Percentiles rank a stretch among this genome's conserved stretches.
Evolutionary conservation across 2,797 vertebrate genomes (phyloP).

Genomic region (Adelosebastes latens): DNA sequence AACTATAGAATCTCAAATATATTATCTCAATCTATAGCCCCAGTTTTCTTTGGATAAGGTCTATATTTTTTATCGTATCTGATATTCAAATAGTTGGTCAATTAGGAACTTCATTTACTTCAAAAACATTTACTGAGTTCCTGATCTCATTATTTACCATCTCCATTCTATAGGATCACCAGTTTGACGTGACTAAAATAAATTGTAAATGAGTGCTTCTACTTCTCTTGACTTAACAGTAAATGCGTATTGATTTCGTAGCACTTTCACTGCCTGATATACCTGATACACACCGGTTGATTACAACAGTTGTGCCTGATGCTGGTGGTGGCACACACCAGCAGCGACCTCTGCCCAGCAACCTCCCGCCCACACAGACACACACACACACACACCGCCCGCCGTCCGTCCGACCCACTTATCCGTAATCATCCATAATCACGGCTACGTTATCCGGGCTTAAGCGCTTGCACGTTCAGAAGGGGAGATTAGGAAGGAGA

Average conservation of each 20-base stretch:
- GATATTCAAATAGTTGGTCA: not conserved
- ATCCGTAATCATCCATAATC: constrained; percentile 82
- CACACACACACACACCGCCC: constrained; percentile 8
- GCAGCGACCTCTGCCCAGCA: constrained; percentile 63
- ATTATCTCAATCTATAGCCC: not conserved
- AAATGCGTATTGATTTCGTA: not conserved
- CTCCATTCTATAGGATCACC: not conserved
- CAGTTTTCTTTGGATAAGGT: not conserved
- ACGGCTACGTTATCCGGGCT: constrained; percentile 80
- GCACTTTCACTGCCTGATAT: not conserved
- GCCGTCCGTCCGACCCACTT: constrained; percentile 78
- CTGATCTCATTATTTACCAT: not conserved
- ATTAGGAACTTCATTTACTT: not conserved
- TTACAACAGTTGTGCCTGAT: not conserved
- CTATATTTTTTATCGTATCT: not conserved
- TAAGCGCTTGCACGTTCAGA: constrained; percentile 77
- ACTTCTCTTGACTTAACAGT: not conserved
- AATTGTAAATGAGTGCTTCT: not conserved
- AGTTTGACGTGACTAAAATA: not conserved
- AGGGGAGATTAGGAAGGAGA: constrained; percentile 76
- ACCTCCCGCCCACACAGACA: constrained; percentile 49
- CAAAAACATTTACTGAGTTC: not conserved
- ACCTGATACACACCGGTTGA: not conserved
- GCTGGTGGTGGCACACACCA: constrained; percentile 11
- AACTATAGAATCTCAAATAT: not conserved